Evolutionary conservation across 1,140 invertebrate species (phyloP).

Genomic region (Chymomyza costata): DNA sequence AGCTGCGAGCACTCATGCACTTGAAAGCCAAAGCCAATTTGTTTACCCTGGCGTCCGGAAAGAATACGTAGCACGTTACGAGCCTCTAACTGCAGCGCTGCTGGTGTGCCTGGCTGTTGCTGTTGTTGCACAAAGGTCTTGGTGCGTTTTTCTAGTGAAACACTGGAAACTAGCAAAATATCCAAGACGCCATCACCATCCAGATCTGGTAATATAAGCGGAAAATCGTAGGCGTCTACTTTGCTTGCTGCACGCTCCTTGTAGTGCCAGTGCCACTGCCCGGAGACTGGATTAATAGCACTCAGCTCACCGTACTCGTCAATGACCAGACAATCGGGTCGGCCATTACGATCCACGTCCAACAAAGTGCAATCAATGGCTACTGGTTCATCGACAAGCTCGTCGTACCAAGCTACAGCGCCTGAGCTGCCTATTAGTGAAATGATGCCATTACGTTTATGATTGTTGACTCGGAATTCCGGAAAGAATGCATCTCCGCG

Average conservation of each 20-base stretch:
- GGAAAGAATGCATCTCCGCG: conserved; percentile 80
- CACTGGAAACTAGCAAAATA: conserved; percentile 78
- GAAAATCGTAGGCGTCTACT: conserved; percentile 80
- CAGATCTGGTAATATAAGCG: conserved; percentile 82
- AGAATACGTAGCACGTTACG: conserved; percentile 80
- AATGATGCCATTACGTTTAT: conserved; percentile 78
- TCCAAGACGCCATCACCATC: conserved; percentile 83
- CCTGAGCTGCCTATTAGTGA: conserved; percentile 80
- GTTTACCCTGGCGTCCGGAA: conserved; percentile 76
- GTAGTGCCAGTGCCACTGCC: conserved; percentile 79
- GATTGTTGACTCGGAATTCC: conserved; percentile 75
- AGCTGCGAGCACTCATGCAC: conserved; percentile 77
- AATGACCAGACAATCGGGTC: conserved; percentile 83
- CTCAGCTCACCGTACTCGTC: conserved; percentile 82
- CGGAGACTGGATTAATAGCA: conserved; percentile 82
- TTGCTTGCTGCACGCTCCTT: conserved; percentile 77
- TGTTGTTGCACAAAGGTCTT: conserved; percentile 42
- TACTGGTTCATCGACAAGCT: conserved; percentile 79
- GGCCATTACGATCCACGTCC: conserved; percentile 82
- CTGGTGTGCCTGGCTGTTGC: conserved; percentile 20
- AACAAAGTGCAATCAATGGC: conserved; percentile 83
- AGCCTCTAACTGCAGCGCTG: conserved; percentile 47
- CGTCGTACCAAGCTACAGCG: conserved; percentile 80
- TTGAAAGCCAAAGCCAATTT: conserved; percentile 77
- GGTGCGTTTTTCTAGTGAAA: conserved; percentile 52